Base-by-base conservation (phyloP, 2,797 vertebrate species). In the Semaprochilodus insignis region DNA sequence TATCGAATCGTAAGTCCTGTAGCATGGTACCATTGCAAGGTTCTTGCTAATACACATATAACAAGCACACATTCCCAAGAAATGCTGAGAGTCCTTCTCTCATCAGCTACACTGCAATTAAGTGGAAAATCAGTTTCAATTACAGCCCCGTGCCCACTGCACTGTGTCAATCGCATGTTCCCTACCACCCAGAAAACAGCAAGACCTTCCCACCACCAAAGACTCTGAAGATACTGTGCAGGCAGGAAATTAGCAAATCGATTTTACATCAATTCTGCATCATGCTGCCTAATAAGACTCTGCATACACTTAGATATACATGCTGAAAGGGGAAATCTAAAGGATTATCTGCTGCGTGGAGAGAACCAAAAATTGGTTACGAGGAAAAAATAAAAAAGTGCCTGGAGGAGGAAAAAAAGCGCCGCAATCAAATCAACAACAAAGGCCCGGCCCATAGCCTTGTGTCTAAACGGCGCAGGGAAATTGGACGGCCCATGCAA, bases 391-490 rank as follows among this genome's bases (percentile, higher is more conserved):
- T 48, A 34, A 57, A 74, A 21, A 74, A 11, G 27, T 16, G 40
- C 27, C 44, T 57, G 23, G 31, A 31, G 31, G 31, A 31, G 31
- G 52, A 62, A 74, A 66, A 63, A 27, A 36, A 48, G 52, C n/a
- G 23, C 19, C 36, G 19, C 65, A 81, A 80, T 67, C 60, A 84
- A 83, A 84, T 72, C 73, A 74, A 40, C 62, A 77, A 80, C 48
- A n/a, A 57, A 69, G 54, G 23, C 48, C 57, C 71, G 4, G 25
- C 31, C 67, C n/a, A 7, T 52, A 71, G 74, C 25, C 70, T 70
- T 54, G 21, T 60, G 52, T 77, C 51, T 62, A 34, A 72, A 62
- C 13, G 25, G 6, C 5, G n/a, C 36, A 63, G 70, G 59, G 44
- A 75, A 80, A 72, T 72, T 27, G 40, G 80, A 83, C 76, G 67